Conservation (phyloP, 2,888 invertebrate genomes). For the Villa cingulata region DNA sequence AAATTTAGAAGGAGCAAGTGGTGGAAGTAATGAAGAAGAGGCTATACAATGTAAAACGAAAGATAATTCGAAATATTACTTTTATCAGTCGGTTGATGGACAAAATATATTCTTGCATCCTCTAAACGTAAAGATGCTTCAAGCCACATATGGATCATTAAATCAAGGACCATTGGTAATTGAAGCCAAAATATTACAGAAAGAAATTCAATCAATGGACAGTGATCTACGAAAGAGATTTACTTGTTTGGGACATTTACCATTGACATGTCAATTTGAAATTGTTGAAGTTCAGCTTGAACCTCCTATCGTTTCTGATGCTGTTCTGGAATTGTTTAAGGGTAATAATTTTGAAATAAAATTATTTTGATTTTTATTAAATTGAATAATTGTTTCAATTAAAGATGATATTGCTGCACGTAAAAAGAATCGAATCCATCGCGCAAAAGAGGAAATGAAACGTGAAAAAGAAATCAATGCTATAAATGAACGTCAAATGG, state of each 20-base stretch:
- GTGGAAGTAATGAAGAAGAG: too few species aligned
- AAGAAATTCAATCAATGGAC: slow-evolving; percentile 72
- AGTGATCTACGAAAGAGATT: slow-evolving; percentile 64
- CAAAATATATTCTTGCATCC: slow-evolving; percentile 86
- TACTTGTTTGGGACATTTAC: slow-evolving; percentile 72
- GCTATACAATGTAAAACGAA: background rate
- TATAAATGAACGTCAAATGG: slow-evolving; percentile 57
- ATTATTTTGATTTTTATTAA: background rate
- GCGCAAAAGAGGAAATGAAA: slow-evolving; percentile 62
- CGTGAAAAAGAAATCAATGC: slow-evolving; percentile 63
- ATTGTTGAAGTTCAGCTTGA: slow-evolving; percentile 75
- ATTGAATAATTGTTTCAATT: slow-evolving; percentile 8
- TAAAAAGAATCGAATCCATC: slow-evolving; percentile 51
- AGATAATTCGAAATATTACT: slow-evolving; percentile 16
- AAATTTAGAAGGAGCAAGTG: too few species aligned
- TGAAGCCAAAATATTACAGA: slow-evolving; percentile 68
- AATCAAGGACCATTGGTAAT: slow-evolving; percentile 62
- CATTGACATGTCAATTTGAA: slow-evolving; percentile 79
- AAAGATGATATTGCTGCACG: slow-evolving; percentile 62
- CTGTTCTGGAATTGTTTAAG: slow-evolving; percentile 53
- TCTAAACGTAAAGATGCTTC: slow-evolving; percentile 78
- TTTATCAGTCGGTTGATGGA: slow-evolving; percentile 65
- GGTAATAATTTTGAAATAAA: slow-evolving; percentile 38
- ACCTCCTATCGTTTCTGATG: slow-evolving; percentile 53
- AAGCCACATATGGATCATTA: slow-evolving; percentile 70